Evolutionary conservation across 2,797 vertebrate genomes (phyloP).

Genomic region (Sardinella longiceps): DNA sequence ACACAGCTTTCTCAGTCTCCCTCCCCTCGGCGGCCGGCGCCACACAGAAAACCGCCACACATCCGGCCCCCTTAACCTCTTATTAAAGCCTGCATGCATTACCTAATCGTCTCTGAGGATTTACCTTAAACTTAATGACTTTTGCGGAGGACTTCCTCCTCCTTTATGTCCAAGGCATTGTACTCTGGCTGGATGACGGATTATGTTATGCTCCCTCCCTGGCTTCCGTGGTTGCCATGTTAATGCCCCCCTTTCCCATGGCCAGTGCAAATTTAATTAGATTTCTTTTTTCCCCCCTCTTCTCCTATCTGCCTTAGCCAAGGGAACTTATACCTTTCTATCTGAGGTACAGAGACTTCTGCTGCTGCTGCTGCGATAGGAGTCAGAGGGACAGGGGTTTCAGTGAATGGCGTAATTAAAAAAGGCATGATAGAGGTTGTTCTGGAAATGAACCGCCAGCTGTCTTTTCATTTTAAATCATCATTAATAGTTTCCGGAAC

Average conservation of each 20-base stretch:
- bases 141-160: not conserved
- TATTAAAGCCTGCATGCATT: not conserved
- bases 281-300: too few species aligned
- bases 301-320: not conserved
- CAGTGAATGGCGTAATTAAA: conserved; percentile 30
- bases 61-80: not conserved
- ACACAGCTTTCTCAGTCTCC: not conserved
- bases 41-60: not conserved
- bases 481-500: conserved; percentile 13
- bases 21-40: not conserved
- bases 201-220: not conserved
- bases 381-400: not conserved
- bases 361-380: not conserved
- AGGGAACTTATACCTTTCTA: not conserved
- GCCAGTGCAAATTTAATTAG: conserved; percentile 1
- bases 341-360: not conserved
- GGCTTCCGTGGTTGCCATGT: not conserved
- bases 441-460: conserved; percentile 8
- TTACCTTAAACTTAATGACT: conserved; percentile 3
- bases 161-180: conserved; percentile 15
- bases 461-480: conserved; percentile 14
- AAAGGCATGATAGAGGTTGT: not conserved
- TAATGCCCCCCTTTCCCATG: not conserved
- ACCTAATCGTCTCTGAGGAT: not conserved
- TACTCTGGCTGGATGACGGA: not conserved